phyloP scores from a whole-genome alignment of 2,888 invertebrate genomes.

The Folsomia manolachei region DNA sequence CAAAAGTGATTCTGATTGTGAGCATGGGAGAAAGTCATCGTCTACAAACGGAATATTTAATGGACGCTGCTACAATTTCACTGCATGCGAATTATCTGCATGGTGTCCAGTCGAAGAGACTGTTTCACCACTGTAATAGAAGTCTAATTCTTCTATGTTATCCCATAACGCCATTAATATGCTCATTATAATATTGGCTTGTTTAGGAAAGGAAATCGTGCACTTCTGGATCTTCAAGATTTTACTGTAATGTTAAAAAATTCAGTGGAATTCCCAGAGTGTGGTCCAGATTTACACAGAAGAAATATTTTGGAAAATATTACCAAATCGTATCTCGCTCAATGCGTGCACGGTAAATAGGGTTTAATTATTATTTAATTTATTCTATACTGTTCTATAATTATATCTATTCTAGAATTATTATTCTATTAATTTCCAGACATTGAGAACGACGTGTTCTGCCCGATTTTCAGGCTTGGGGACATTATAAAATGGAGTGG shows the following conservation, averaged over 20 bases:
- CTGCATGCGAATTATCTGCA: constrained; percentile 54
- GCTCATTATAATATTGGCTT: neutral
- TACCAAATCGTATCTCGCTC: constrained; percentile 51
- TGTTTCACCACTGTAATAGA: constrained; percentile 6
- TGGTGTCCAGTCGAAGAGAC: constrained; percentile 57
- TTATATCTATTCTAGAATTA: too few species aligned
- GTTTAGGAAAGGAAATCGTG: constrained; percentile 29
- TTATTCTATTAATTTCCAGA: too few species aligned
- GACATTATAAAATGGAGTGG: constrained; percentile 53
- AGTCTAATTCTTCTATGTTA: too few species aligned
- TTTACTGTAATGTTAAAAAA: constrained; percentile 41
- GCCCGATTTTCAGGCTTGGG: constrained; percentile 56
- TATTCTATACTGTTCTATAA: too few species aligned
- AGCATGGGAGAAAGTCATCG: neutral
- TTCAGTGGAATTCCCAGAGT: constrained; percentile 41
- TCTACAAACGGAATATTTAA: constrained; percentile 53
- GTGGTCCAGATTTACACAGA: constrained; percentile 29
- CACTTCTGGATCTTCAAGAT: constrained; percentile 32
- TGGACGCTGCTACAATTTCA: constrained; percentile 53
- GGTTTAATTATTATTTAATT: too few species aligned
- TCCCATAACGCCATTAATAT: too few species aligned
- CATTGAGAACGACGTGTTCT: constrained; percentile 51
- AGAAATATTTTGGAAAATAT: constrained; percentile 52
- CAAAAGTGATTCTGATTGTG: constrained; percentile 21
- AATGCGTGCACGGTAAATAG: constrained; percentile 51